A percentile compares a stretch with the other conserved stretches of the same genome.
These are phyloP conservation scores for Ellobium chinense DNA, from an alignment of 2,888 invertebrate species.

Conservation along the genomic window DNA sequence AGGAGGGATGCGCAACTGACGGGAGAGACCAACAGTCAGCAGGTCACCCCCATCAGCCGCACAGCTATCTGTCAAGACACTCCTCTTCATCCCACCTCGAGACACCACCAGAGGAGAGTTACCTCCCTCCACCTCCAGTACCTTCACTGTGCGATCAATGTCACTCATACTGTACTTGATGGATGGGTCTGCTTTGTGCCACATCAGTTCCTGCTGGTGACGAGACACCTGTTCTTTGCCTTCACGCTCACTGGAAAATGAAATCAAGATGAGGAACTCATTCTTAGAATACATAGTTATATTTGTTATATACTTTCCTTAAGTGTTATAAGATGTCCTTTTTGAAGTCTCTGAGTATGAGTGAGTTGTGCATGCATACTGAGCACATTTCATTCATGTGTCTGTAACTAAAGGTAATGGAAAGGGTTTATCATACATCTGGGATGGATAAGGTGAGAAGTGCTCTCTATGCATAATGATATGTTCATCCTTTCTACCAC, in stretches of 20 bases:
- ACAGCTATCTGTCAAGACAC: conserved; percentile 36
- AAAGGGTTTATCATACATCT: no score
- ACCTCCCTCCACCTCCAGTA: conserved; percentile 27
- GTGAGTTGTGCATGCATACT: no score
- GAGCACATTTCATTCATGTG: no score
- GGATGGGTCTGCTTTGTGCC: conserved; percentile 33
- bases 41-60: conserved; percentile 37
- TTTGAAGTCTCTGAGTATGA: no score
- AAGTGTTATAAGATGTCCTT: no score
- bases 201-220: conserved; percentile 40
- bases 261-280: no score
- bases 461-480: no score
- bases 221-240: conserved; percentile 31
- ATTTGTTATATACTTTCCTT: no score
- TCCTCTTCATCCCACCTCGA: conserved; percentile 36
- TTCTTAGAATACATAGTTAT: no score
- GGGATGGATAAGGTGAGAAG: no score
- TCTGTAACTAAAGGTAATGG: no score
- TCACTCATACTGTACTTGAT: conserved; percentile 43
- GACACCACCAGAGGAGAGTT: conserved; percentile 21
- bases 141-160: conserved; percentile 36
- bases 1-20: neutral
- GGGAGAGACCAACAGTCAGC: conserved; percentile 10
- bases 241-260: conserved; percentile 30
- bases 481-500: no score